A percentile compares a stretch with the other conserved stretches of the same genome.
phyloP scores from a whole-genome alignment of 2,113 vertebrate genomes.

The Danio rerio region GRCz12tu NC_133200.1:10618501-10619000 shows the following conservation, averaged over 20 bases:
- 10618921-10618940: slow-evolving; percentile 26
- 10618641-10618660: neutral
- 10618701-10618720: slow-evolving; percentile 25
- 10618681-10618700: neutral
- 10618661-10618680: neutral
- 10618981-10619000: slow-evolving; percentile 23
- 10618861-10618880: slow-evolving; percentile 32
- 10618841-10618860: slow-evolving; percentile 30
- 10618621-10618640: slow-evolving; percentile 9
- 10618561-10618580: slow-evolving; percentile 16
- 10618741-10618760: slow-evolving; percentile 47
- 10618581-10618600: neutral
- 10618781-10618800: slow-evolving; percentile 58
- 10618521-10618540: slow-evolving; percentile 34
- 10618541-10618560: slow-evolving; percentile 1
- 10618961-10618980: neutral
- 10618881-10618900: neutral
- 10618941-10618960: slow-evolving; percentile 46
- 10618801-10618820: slow-evolving; percentile 59
- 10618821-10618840: slow-evolving; percentile 5
- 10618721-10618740: slow-evolving; percentile 28
- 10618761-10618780: slow-evolving; percentile 47
- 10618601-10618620: neutral
- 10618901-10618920: too few species aligned
- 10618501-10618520: slow-evolving; percentile 63